Evolutionary conservation across 1,140 invertebrate genomes (phyloP), one percentile per base, ranked within the genome.

Genomic region (Scaptomyza pallida): DNA sequence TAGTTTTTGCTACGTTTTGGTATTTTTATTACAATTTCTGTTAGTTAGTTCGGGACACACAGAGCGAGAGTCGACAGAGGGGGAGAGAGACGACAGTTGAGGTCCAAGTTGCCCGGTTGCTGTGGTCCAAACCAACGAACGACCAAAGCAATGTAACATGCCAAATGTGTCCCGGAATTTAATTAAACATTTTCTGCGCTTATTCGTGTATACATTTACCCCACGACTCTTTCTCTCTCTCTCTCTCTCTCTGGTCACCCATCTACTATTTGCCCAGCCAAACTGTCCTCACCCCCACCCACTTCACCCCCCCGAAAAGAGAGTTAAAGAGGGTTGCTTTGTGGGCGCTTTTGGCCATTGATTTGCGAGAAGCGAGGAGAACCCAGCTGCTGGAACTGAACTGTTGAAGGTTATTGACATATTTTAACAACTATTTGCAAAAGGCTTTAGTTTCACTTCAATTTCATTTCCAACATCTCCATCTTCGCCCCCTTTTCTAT

Each of bases 361-460:
- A 81, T 81, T 82, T 57, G 50, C n/a, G n/a, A 6, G 23, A 23
- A 23, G 55, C 13, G 26, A 9, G 2, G 6, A 30, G 26, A 37
- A 44, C 35, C 60, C 51, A 57, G 40, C 19, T 13, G n/a, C 40
- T 37, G 9, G 26, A 30, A 30, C 6, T 8, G 26, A 9, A 8
- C 9, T 6, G 26, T 30, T 48, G 55, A 71, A 81, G 81, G 81
- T 85, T 85, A 85, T 85, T 85, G 81, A 85, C 81, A 85, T 85
- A 85, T 85, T 85, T 85, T 86, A 85, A 88, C 81, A 86, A 85
- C 81, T 85, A 85, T 85, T 85, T 85, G 81, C 82, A 74, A 85
- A 85, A 85, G 81, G 82, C 81, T 85, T 85, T 85, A 85, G 81
- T 85, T 85, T 85, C 81, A 85, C 81, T 86, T 85, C 81, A 74